Conservation (phyloP, 2,113 vertebrate species). For the Symphodus melops region DNA sequence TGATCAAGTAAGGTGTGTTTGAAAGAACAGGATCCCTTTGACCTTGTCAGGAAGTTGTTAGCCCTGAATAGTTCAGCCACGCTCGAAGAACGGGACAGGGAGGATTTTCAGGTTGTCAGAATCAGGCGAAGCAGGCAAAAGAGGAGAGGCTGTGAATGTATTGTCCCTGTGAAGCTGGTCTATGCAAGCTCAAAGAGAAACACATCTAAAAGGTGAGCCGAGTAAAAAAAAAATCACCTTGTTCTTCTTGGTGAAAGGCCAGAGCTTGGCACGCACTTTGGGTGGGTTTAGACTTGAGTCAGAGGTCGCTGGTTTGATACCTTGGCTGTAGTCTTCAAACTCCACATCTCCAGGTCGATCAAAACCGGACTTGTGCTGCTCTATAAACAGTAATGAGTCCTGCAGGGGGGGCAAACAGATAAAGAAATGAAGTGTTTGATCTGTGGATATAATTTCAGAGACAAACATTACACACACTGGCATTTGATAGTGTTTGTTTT, state of each 20-base stretch:
- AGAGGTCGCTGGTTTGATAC: conserved; percentile 80
- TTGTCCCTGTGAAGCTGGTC: not conserved
- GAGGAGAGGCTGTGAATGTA: not conserved
- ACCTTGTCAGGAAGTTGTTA: not conserved
- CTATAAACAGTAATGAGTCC: conserved; percentile 87
- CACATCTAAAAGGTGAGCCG: not conserved
- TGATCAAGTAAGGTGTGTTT: too few species aligned
- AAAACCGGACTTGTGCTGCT: conserved; percentile 88
- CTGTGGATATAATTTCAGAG: not conserved
- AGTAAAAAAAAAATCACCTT: conserved; percentile 77
- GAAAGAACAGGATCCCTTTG: not conserved
- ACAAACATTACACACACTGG: not conserved
- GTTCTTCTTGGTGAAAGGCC: conserved; percentile 86
- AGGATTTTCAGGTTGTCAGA: conserved; percentile 26
- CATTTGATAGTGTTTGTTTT: too few species aligned
- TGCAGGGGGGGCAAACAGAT: conserved; percentile 51
- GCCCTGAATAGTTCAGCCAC: not conserved
- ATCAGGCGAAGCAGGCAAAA: not conserved
- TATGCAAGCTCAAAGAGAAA: not conserved
- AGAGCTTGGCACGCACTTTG: conserved; percentile 82
- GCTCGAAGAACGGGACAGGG: conserved; percentile 11
- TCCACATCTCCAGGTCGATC: conserved; percentile 86
- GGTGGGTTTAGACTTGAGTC: conserved; percentile 85
- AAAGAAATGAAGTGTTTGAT: not conserved
- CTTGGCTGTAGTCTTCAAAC: conserved; percentile 90